These are phyloP conservation scores for Apis mellifera DNA, from an alignment of 1,140 invertebrate genomes.

Conservation along the genomic window DNA sequence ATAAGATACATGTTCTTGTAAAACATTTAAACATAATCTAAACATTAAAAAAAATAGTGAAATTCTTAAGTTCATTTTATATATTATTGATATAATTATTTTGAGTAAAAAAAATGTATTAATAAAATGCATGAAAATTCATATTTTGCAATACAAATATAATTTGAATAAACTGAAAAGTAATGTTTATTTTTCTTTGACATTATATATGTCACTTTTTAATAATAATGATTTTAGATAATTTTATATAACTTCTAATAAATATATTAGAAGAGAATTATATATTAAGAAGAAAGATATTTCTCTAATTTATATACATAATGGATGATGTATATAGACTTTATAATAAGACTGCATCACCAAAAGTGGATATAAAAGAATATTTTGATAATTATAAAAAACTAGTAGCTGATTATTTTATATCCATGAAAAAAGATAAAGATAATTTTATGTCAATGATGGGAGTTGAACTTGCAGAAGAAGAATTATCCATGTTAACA, in stretches of 20 bases:
- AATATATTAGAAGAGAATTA: no score
- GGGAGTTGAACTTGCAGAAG: slow-evolving; percentile 47
- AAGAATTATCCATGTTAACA: slow-evolving; percentile 54
- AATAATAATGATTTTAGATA: no score
- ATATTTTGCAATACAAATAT: no score
- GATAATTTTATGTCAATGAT: slow-evolving; percentile 44
- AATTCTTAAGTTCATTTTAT: background rate
- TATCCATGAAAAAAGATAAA: background rate
- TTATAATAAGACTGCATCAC: slow-evolving; percentile 52
- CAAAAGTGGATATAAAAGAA: slow-evolving; percentile 46
- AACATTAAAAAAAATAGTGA: background rate
- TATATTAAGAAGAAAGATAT: background rate
- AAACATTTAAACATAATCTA: background rate
- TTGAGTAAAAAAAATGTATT: background rate
- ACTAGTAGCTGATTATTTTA: slow-evolving; percentile 1
- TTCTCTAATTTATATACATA: background rate
- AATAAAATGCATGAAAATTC: no score
- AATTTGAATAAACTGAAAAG: no score
- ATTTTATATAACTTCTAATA: background rate
- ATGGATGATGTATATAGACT: slow-evolving; percentile 55
- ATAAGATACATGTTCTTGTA: rapidly evolving
- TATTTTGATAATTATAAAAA: slow-evolving; percentile 57
- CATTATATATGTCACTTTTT: no score
- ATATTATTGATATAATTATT: background rate
- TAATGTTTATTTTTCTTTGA: no score